Evolutionary conservation across 2,888 invertebrate genomes (phyloP).

Genomic region (Cremastobaeus sp.): DNA sequence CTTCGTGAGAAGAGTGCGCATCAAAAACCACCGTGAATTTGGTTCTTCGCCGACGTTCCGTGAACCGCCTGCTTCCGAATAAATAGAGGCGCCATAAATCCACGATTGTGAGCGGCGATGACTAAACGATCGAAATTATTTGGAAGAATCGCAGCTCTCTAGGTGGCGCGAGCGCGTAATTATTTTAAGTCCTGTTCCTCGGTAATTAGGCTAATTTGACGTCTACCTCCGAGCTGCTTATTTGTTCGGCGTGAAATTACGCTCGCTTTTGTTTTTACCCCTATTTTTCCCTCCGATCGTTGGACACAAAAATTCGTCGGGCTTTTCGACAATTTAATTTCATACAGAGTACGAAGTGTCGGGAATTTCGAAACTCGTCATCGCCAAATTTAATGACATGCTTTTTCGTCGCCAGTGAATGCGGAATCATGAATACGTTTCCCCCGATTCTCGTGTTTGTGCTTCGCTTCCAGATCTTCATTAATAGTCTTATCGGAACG

Average conservation of each 20-base stretch:
- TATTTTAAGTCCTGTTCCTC: constrained; percentile 44
- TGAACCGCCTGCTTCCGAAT: background rate
- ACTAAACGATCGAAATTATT: constrained; percentile 54
- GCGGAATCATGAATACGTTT: constrained; percentile 10
- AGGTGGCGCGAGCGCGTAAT: constrained; percentile 56
- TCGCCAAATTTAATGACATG: constrained; percentile 14
- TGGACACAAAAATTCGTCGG: constrained; percentile 40
- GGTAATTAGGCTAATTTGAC: constrained; percentile 62
- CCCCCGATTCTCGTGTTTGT: background rate
- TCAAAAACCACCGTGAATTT: constrained; percentile 21
- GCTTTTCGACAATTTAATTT: constrained; percentile 39
- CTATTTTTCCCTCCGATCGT: background rate
- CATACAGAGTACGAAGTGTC: no score
- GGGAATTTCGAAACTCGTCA: no score
- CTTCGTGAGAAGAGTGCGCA: constrained; percentile 1
- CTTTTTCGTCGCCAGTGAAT: constrained; percentile 6
- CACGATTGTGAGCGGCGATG: constrained; percentile 22
- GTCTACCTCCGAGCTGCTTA: constrained; percentile 42
- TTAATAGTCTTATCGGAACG: no score
- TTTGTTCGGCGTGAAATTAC: constrained; percentile 53
- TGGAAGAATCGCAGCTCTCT: constrained; percentile 17
- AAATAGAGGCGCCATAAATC: constrained; percentile 38
- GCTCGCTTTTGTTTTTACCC: constrained; percentile 32
- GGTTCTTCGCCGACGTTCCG: constrained; percentile 1
- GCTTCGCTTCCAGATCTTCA: no score